Percentiles rank a stretch among this genome's conserved stretches.
These are phyloP conservation scores for Epiblema foenella DNA, from an alignment of 2,888 invertebrate genomes.

Conservation along the genomic window DNA sequence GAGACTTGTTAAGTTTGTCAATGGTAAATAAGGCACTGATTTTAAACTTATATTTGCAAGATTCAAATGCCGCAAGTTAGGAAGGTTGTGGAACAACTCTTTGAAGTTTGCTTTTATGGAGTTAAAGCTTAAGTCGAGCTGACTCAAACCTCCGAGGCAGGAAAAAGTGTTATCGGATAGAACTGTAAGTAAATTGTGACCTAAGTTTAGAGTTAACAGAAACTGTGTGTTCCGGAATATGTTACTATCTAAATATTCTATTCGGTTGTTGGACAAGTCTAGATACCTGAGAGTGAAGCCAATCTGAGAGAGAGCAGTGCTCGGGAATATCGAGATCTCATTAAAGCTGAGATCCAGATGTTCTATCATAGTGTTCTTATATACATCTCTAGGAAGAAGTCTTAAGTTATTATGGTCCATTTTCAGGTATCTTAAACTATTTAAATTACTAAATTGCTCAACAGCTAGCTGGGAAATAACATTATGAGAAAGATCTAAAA, in stretches of 20 bases:
- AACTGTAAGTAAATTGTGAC: slow-evolving; percentile 92
- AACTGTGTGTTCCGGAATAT: slow-evolving; percentile 94
- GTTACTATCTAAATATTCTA: slow-evolving; percentile 94
- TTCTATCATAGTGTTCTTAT: slow-evolving; percentile 91
- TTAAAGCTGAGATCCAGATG: slow-evolving; percentile 92
- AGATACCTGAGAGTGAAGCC: slow-evolving; percentile 91
- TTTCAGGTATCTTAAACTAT: slow-evolving; percentile 89
- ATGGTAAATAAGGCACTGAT: slow-evolving; percentile 90
- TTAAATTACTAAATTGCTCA: slow-evolving; percentile 91
- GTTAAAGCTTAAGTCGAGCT: slow-evolving; percentile 92
- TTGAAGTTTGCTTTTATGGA: slow-evolving; percentile 93
- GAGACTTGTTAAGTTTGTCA: slow-evolving; percentile 91
- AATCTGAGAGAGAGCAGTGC: slow-evolving; percentile 90
- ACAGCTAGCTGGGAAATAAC: slow-evolving; percentile 90
- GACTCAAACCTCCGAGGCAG: slow-evolving; percentile 90
- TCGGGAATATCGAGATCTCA: slow-evolving; percentile 91
- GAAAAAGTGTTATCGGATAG: slow-evolving; percentile 95
- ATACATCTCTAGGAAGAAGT: slow-evolving; percentile 90
- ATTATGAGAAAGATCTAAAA: slow-evolving; percentile 92
- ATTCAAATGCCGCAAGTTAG: slow-evolving; percentile 90
- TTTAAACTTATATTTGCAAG: slow-evolving; percentile 91
- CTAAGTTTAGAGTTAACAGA: slow-evolving; percentile 90
- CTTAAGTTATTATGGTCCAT: slow-evolving; percentile 89
- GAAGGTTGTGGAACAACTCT: slow-evolving; percentile 94
- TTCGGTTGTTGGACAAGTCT: slow-evolving; percentile 90